These are phyloP conservation scores for Pleuronectes platessa DNA, from an alignment of 2,113 vertebrate species.

Conservation along the genomic window DNA sequence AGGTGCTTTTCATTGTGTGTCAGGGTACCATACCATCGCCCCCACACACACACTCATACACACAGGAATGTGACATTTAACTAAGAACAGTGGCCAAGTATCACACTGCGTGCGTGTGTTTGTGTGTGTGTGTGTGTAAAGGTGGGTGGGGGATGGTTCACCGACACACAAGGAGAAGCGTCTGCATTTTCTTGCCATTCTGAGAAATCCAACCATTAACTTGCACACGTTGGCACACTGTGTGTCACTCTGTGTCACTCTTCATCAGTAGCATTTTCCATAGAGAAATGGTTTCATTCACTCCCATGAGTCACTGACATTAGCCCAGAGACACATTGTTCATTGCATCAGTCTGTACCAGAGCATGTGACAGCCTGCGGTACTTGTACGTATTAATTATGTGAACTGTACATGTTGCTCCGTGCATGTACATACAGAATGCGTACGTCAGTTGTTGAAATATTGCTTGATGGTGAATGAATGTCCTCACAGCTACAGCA, in stretches of 20 bases:
- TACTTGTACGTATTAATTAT: neutral
- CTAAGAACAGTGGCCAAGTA: slow-evolving; percentile 38
- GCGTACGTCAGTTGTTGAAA: slow-evolving; percentile 11
- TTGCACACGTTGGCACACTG: neutral
- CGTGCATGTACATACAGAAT: neutral
- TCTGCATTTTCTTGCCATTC: neutral
- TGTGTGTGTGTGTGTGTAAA: slow-evolving; percentile 8
- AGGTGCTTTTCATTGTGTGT: slow-evolving; percentile 21
- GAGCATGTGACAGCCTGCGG: slow-evolving; percentile 9
- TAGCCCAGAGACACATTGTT: neutral
- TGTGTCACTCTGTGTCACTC: slow-evolving; percentile 29
- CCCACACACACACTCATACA: neutral
- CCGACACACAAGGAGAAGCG: slow-evolving; percentile 1
- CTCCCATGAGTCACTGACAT: slow-evolving; percentile 15
- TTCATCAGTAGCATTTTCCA: slow-evolving; percentile 40
- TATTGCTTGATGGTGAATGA: slow-evolving; percentile 35
- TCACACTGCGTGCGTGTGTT: slow-evolving; percentile 10
- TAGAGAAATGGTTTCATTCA: neutral
- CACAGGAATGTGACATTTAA: slow-evolving; percentile 66
- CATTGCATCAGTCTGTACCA: neutral
- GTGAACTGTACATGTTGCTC: neutral
- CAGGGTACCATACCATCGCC: neutral
- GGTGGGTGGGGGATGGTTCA: slow-evolving; percentile 16
- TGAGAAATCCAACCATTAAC: slow-evolving; percentile 9
- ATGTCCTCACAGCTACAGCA: slow-evolving; percentile 47